Conservation (phyloP, 1,140 invertebrate species). For the Bilobella aurantiaca region DNA sequence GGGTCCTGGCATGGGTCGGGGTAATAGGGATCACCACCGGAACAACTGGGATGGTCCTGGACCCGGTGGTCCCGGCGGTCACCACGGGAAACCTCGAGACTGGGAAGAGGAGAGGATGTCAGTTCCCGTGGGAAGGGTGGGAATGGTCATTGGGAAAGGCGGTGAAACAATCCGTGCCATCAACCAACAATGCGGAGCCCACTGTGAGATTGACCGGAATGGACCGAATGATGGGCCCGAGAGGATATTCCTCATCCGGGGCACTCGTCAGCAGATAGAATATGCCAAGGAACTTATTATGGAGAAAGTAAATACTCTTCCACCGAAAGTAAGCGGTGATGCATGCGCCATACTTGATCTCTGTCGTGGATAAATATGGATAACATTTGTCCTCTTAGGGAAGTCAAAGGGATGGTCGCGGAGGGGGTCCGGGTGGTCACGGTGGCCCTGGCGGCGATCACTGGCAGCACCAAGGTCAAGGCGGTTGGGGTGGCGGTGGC, state of each 20-base stretch:
- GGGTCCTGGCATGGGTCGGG: conserved; percentile 39
- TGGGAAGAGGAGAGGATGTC: conserved; percentile 62
- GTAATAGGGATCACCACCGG: conserved; percentile 43
- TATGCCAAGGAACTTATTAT: conserved; percentile 85
- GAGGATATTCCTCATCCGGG: conserved; percentile 80
- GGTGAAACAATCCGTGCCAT: conserved; percentile 90
- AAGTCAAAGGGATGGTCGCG: conserved; percentile 38
- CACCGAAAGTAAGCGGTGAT: too few species aligned
- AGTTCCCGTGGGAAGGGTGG: conserved; percentile 86
- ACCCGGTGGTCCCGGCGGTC: conserved; percentile 32
- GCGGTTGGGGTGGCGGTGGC: too few species aligned
- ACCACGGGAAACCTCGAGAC: conserved; percentile 3
- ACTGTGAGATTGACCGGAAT: conserved; percentile 74
- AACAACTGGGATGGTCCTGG: too few species aligned
- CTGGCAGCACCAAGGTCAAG: too few species aligned
- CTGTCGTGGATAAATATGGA: too few species aligned
- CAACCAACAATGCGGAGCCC: conserved; percentile 76
- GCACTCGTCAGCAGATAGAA: conserved; percentile 85
- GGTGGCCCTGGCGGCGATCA: conserved; percentile 44
- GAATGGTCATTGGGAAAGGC: conserved; percentile 89
- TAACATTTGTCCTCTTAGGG: conserved; percentile 30
- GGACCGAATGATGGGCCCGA: conserved; percentile 63
- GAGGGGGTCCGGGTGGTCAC: conserved; percentile 39
- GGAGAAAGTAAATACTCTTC: conserved; percentile 64
- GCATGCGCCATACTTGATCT: too few species aligned